phyloP scores from a whole-genome alignment of 2,797 vertebrate species.

The Peromyscus melanophrys region DNA sequence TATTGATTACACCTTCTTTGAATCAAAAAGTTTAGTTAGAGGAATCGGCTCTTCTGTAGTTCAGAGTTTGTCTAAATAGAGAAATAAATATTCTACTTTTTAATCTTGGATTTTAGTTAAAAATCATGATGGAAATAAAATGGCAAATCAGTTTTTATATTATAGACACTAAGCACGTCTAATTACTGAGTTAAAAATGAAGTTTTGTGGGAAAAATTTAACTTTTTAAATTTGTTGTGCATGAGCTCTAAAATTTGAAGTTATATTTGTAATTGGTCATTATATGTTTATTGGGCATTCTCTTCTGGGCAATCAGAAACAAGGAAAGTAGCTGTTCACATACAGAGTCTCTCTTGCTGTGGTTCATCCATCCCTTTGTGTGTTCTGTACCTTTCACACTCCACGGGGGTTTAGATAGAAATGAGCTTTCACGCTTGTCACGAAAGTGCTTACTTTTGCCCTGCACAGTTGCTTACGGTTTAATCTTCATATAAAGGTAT shows the following conservation, averaged over 20 bases:
- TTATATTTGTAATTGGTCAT: background rate
- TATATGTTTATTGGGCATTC: background rate
- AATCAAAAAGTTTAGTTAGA: conserved; percentile 6
- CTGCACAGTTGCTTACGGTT: background rate
- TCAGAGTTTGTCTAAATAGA: conserved; percentile 22
- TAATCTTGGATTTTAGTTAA: conserved; percentile 29
- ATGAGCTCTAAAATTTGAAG: conserved; percentile 5
- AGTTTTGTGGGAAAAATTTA: background rate
- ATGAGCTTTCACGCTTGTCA: background rate
- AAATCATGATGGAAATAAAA: conserved; percentile 47
- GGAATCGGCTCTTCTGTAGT: background rate
- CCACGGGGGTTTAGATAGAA: background rate
- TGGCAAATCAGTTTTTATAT: background rate
- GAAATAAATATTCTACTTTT: background rate
- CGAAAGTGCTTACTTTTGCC: background rate
- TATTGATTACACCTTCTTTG: background rate
- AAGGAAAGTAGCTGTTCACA: background rate
- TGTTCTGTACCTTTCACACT: background rate
- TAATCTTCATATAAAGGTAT: background rate
- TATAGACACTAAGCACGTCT: conserved; percentile 2
- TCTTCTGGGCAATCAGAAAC: background rate
- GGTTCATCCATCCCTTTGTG: background rate
- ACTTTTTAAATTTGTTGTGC: background rate
- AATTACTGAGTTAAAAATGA: conserved; percentile 3
- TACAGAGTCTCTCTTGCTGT: background rate